Evolutionary conservation across 2,797 vertebrate genomes (phyloP), one percentile per base, ranked within the genome.

Genomic region (Hozukius guyotensis): DNA sequence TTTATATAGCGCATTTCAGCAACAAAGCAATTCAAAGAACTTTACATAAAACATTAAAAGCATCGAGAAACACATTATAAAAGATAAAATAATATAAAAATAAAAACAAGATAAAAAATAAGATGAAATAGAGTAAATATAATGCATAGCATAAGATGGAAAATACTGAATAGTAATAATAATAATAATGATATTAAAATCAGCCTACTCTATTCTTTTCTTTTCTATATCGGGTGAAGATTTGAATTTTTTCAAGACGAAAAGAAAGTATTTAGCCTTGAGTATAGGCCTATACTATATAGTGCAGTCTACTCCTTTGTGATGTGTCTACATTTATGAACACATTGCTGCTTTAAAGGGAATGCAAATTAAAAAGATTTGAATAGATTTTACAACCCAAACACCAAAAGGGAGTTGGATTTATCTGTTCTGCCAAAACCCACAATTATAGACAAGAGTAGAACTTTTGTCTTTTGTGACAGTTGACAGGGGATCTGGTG

Each of bases 351-450:
- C 59, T 81, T 81, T 75, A 60, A 81, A 81, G 42, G 85, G 77
- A 83, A 81, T 64, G 60, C 79, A 80, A 78, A 88, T 84, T 86
- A 83, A 46, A 81, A 70, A 62, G 66, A 76, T 89, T 25, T 56
- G 73, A 90, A 93, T 87, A 91, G 85, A 81, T 87, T 91, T 93
- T 87, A 90, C 63, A 81, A 34, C 27, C 63, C 42, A 60, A 76
- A 87, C 66, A 82, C 82, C 46, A 60, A 75, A 84, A 72, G 27
- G 25, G 72, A 86, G 81, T 85, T 75, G 72, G 87, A 65, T 85
- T 86, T 84, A 82, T 89, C 59, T 76, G n/a, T 81, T 71, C 59
- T 83, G 83, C 86, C 90, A 92, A 68, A 85, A 82, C 64, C 90
- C 88, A 86, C 72, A 91, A 93, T 94, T 88, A 92, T 56, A 92